phyloP scores from a whole-genome alignment of 2,113 vertebrate genomes.

The Tachysurus vachellii region DNA sequence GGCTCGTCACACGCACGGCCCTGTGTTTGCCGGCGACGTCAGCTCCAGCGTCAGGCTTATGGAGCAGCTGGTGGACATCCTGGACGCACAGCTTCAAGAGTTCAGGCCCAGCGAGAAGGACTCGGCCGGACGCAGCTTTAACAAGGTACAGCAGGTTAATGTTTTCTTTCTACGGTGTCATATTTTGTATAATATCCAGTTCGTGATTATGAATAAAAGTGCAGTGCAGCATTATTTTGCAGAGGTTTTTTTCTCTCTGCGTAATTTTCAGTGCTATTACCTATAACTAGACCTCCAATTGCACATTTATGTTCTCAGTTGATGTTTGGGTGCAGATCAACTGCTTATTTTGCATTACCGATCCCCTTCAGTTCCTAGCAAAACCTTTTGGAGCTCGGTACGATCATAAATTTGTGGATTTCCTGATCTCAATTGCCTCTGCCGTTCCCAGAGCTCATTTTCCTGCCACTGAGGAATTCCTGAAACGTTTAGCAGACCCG shows the following conservation, averaged over 20 bases:
- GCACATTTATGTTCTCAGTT: neutral
- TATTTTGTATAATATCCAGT: neutral
- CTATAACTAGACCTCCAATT: neutral
- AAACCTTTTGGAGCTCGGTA: neutral
- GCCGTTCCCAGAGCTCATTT: constrained; percentile 37
- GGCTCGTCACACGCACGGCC: constrained; percentile 93
- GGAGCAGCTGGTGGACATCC: constrained; percentile 97
- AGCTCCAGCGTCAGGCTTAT: constrained; percentile 95
- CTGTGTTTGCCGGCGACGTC: constrained; percentile 92
- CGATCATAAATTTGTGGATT: constrained; percentile 15
- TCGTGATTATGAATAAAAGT: neutral
- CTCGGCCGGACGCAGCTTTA: constrained; percentile 91
- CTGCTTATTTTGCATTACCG: neutral
- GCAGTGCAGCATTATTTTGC: neutral
- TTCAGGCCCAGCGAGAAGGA: constrained; percentile 90
- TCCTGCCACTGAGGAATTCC: constrained; percentile 40
- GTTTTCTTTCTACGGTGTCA: neutral
- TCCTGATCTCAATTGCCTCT: constrained; percentile 33
- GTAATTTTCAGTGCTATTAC: neutral
- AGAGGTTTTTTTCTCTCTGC: neutral
- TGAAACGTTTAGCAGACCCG: constrained; percentile 7
- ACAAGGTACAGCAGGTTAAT: constrained; percentile 82
- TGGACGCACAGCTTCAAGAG: constrained; percentile 96
- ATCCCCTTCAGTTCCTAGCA: neutral
- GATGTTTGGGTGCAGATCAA: neutral